Conservation (phyloP, 2,888 invertebrate genomes). For the Leptopterna dolabrata region DNA sequence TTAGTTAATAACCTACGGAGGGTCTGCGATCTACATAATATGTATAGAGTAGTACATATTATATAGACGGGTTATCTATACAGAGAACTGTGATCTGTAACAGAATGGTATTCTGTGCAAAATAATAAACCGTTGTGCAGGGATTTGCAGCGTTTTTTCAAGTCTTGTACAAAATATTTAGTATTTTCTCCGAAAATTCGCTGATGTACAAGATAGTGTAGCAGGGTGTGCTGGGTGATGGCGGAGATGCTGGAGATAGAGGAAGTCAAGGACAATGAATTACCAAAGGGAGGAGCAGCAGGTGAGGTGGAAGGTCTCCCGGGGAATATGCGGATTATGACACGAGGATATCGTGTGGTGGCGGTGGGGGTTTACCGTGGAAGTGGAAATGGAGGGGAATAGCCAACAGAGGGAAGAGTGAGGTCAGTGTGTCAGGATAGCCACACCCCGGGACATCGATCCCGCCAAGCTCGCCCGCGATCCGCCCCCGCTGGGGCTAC, state of each 20-base stretch:
- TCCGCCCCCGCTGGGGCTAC: constrained; percentile 54
- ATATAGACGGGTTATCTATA: no score
- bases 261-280: not conserved
- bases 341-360: not conserved
- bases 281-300: not conserved
- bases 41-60: no score
- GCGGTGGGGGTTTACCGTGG: not conserved
- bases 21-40: no score
- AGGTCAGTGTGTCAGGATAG: constrained; percentile 55
- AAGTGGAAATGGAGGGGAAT: not conserved
- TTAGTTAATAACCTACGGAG: no score
- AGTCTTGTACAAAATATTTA: no score
- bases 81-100: no score
- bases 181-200: no score
- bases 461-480: constrained; percentile 30
- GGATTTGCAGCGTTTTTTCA: no score
- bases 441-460: constrained; percentile 54
- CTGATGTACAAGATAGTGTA: no score
- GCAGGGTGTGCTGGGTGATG: not conserved
- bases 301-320: not conserved
- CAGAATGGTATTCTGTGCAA: no score
- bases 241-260: not conserved
- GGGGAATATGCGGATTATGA: constrained; percentile 18
- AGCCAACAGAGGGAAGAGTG: not conserved
- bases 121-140: no score